A percentile compares a stretch with the other conserved stretches of the same genome.
Evolutionary conservation across 1,140 invertebrate genomes (phyloP).

Genomic region (Hydropsyche tenuis): DNA sequence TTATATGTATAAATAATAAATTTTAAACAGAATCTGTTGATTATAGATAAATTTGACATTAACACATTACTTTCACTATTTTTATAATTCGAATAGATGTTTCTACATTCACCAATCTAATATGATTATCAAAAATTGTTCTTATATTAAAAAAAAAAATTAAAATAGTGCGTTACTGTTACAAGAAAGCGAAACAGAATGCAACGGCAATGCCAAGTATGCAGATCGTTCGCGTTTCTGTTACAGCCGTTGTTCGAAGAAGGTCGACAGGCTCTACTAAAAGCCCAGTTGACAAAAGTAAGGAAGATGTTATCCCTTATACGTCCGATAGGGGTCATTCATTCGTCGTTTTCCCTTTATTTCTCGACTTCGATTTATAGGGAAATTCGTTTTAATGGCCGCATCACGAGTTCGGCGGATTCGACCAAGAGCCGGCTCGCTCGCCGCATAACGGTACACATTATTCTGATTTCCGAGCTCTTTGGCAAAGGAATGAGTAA

Average conservation of each 20-base stretch:
- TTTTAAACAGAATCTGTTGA: no score
- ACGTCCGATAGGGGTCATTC: slow-evolving; percentile 33
- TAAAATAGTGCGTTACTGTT: neutral
- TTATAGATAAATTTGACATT: no score
- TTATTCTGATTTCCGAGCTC: slow-evolving; percentile 35
- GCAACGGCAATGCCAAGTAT: neutral
- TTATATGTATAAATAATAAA: no score
- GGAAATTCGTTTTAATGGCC: slow-evolving; percentile 40
- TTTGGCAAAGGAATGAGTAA: slow-evolving; percentile 26
- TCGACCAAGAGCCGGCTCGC: slow-evolving; percentile 13
- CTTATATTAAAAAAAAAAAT: no score
- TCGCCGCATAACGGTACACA: slow-evolving; percentile 25
- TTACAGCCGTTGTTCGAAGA: no score
- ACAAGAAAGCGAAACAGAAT: neutral
- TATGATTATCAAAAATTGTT: neutral
- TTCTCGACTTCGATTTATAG: slow-evolving; percentile 36
- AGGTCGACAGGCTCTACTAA: no score
- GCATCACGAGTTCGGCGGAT: slow-evolving; percentile 36
- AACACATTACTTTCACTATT: no score
- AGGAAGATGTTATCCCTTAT: slow-evolving; percentile 32
- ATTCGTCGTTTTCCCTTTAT: slow-evolving; percentile 27
- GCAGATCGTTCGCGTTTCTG: no score
- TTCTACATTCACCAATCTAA: neutral
- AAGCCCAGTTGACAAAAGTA: neutral
- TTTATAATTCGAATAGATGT: neutral